Evolutionary conservation across 1,140 invertebrate species (phyloP), one percentile per base, ranked within the genome.

Genomic region (Ceratosolen fusciceps): DNA sequence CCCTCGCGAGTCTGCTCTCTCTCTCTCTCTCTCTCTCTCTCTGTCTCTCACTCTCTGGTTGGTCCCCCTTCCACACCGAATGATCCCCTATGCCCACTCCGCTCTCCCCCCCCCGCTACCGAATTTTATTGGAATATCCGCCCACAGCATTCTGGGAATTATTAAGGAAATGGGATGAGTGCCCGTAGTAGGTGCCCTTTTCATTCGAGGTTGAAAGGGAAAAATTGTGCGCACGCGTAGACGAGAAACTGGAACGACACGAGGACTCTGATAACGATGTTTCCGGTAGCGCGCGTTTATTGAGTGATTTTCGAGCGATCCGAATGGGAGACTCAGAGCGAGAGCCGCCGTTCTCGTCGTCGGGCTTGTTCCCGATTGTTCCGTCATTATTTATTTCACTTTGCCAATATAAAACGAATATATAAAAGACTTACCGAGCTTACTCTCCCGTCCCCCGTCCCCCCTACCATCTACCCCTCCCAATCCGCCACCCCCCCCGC

Each of bases 111-210:
- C 88, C 88, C 67, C 49, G 3, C 34, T 39, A n/a, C 71, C 21
- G 14, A 21, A 86, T 86, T 90, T 89, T 89, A 89, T 90, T 90
- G 87, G 85, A 89, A 90, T 90, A 90, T 90, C 89, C 89, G 89
- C 89, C 88, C 86, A 89, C 87, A 88, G 87, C 88, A 89, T 90
- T 88, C 90, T 88, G 85, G 86, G 88, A 90, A 90, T 90, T 89
- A 90, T 90, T 84, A 87, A 90, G 87, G 87, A 88, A 89, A 89
- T 89, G 83, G 87, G 86, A 87, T 87, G 87, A 88, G 86, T 87
- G 84, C 83, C 76, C 83, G 82, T 82, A n/a, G n/a, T n/a, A 82
- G 86, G 82, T 87, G 82, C 83, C 83, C 70, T 73, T 68, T 80
- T 80, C 74, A 74, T 74, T 58, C 72, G 62, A 58, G n/a, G 21